Evolutionary conservation across 2,888 invertebrate species (phyloP), one percentile per base, ranked within the genome.

Genomic region (Geophilus truncorum): DNA sequence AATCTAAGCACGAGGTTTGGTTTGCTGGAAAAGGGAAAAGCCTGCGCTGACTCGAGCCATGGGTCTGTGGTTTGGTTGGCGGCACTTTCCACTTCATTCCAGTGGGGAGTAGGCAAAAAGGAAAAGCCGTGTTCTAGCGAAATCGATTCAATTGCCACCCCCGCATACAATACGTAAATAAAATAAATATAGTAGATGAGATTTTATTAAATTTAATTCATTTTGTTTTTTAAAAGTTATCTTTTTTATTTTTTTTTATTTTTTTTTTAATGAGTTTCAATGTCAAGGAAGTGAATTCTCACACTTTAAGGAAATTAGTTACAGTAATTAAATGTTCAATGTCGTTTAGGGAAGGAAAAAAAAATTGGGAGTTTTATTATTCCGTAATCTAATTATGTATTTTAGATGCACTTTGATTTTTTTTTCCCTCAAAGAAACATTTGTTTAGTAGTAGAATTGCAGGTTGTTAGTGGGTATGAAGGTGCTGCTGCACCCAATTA

Each of bases 401-500:
- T n/a, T 1, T 25, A 1, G n/a, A 25, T 25, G 28, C 12, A 23
- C 28, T 32, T 32, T 32, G 23, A 23, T 25, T 70, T 25, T 25
- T 10, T 23, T 51, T 51, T 51, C n/a, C n/a, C n/a, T 21, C 0
- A 51, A 51, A 51, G 51, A 51, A 51, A 51, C n/a, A 4, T 51
- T 51, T 51, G 2, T 1, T 18, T 18, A 5, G 3, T 6, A 70
- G 25, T 10, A 70, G 70, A 70, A 28, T 51, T 70, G 28, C 28
- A 25, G 28, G 28, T 70, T 23, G 28, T 25, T 25, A 70, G 70
- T 70, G 70, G 7, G 70, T 15, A 25, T 51, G 51, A 70, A 70
- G 70, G 70, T 70, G 70, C 28, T 70, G 70, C 28, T 70, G 70
- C 70, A 28, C 28, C 70, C 70, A 70, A 70, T 70, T 70, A 70